Evolutionary conservation across 2,797 vertebrate genomes (phyloP), one percentile per base, ranked within the genome.

Genomic region (Periparus ater): DNA sequence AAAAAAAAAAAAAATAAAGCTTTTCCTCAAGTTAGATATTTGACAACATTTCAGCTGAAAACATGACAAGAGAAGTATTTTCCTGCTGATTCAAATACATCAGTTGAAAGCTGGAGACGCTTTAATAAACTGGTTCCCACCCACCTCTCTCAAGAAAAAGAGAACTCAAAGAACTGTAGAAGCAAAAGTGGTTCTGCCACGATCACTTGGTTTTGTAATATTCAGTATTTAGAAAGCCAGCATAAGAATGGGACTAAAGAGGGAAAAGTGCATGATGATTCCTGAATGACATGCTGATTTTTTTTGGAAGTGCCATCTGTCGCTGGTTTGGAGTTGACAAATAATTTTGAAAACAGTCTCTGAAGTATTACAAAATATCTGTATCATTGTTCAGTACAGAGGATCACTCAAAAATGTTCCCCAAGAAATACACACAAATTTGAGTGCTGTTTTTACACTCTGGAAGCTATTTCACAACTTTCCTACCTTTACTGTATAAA

Each of bases 371-470:
- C 80, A 92, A 77, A 96, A n/a, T 94, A 94, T 94, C 91, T 86
- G 88, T 91, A 95, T 44, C 79, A 95, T 70, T 95, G 86, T 93
- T 95, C 89, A 26, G 27, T 55, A 80, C 1, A 80, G 85, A 96
- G 81, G 62, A 95, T 80, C 61, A 74, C 89, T 92, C 92, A 17
- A 88, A 96, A 89, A 75, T 66, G 89, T 76, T 61, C 85, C 61
- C 77, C 45, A 60, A 95, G 75, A 95, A 97, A 94, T 30, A 68
- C 76, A 95, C 42, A 79, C 30, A 87, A 96, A 95, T 81, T 29
- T 95, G 79, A 97, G 92, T 53, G 57, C 25, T 81, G 51, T 84
- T 98, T 97, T 76, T 90, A 97, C 95, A 96, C 78, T 85, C 60
- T 70, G 78, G 94, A 94, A 97, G 84, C 88, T 91, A 25, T 50